Base-by-base conservation (phyloP, 2,888 invertebrate genomes). In the Drosophila hamatofila region DNA sequence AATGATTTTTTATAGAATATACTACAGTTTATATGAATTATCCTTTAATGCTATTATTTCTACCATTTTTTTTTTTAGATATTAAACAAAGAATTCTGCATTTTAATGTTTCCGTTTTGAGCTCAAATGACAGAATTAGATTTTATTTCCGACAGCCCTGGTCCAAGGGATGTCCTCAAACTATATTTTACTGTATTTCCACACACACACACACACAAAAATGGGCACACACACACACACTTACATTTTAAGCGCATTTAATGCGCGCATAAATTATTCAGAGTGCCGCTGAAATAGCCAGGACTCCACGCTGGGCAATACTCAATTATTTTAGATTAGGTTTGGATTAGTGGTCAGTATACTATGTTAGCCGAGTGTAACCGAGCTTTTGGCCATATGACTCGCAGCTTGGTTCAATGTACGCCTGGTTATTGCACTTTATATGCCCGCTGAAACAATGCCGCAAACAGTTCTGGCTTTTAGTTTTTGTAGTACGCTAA, bases 301-400 rank as follows among this genome's bases (percentile, higher is more conserved):
- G 57, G 65, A 49, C 46, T 57, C 27, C 68, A 51, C 66, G 62
- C 67, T 52, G 78, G 71, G 75, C 86, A 70, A 81, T 87, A 89
- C 82, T 85, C 89, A 85, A 85, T 85, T 85, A 85, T 89, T 89
- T 85, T 89, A 81, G 89, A 89, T 85, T 85, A 85, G 87, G 85
- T 87, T 87, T 78, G 84, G 84, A 87, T 85, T 85, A 89, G 89
- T 84, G 77, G 81, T 81, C 75, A 72, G 75, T 11, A 54, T 33
- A n/a, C n/a, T n/a, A 56, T 42, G 42, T n/a, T 42, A 12, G 54
- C 51, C 12, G 30, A 39, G 37, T 33, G 9, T 12, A 42, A 21
- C 35, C 9, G 33, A 21, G n/a, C 27, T 30, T 37, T 49, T 8
- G 66, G 30, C 27, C 21, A 44, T 37, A 25, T 18, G 46, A 48